Evolutionary conservation across 2,113 vertebrate species (phyloP).

Genomic region (Podocnemis expansa): DNA sequence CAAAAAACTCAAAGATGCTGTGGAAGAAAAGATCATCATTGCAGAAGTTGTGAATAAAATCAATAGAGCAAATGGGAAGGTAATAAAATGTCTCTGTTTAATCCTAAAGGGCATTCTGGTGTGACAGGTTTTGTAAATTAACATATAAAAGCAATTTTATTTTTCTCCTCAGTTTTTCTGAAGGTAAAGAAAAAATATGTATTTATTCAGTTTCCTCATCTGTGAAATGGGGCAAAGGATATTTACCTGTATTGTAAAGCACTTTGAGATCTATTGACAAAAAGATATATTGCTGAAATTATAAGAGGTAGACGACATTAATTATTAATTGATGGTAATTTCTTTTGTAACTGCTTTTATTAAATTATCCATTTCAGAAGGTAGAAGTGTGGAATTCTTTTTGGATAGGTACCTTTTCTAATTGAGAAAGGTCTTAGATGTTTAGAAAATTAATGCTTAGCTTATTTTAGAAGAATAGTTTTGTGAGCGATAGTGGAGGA

Average conservation of each 20-base stretch:
- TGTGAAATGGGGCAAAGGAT: neutral
- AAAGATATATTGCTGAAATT: neutral
- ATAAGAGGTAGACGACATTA: neutral
- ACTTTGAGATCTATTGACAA: neutral
- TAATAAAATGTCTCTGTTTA: conserved; percentile 60
- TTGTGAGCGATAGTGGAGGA: neutral
- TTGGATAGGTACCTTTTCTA: neutral
- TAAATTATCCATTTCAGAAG: neutral
- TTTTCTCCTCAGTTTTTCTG: neutral
- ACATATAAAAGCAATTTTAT: fast-evolving
- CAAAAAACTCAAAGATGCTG: conserved; percentile 90
- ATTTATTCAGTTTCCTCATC: neutral
- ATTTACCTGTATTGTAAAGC: neutral
- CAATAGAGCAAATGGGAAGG: conserved; percentile 97
- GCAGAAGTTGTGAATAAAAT: conserved; percentile 97
- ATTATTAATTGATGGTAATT: neutral
- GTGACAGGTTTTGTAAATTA: neutral
- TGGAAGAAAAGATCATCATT: conserved; percentile 96
- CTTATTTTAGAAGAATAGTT: neutral
- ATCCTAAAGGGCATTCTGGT: neutral
- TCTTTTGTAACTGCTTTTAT: neutral
- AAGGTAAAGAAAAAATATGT: neutral
- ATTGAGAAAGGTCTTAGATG: neutral
- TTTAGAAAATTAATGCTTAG: neutral
- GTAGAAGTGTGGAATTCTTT: neutral